Conservation (phyloP, 2,113 vertebrate species). For the Parus major region DNA sequence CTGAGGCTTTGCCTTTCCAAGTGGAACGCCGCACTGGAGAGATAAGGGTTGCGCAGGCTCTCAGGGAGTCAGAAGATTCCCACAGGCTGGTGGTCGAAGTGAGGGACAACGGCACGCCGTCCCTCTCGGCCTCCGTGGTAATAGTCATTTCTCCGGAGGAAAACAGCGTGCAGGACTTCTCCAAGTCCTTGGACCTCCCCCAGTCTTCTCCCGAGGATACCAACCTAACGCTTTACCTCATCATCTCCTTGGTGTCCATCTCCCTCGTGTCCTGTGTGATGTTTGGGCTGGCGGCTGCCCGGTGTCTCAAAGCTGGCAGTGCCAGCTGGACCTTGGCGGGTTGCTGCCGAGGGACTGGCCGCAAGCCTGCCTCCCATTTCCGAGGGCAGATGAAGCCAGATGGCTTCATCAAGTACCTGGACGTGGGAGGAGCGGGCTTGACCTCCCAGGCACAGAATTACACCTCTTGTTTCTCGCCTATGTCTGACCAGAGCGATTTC, state of each 20-base stretch:
- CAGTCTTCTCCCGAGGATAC: slow-evolving; percentile 72
- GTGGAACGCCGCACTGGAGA: slow-evolving; percentile 84
- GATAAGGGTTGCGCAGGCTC: slow-evolving; percentile 78
- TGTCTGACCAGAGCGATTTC: slow-evolving; percentile 89
- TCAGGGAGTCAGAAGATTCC: slow-evolving; percentile 73
- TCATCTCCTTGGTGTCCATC: slow-evolving; percentile 84
- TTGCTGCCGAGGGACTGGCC: slow-evolving; percentile 77
- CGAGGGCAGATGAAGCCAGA: slow-evolving; percentile 86
- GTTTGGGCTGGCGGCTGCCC: slow-evolving; percentile 76
- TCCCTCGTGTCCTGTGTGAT: slow-evolving; percentile 82
- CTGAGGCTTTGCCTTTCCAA: slow-evolving; percentile 79
- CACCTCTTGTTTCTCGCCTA: slow-evolving; percentile 84
- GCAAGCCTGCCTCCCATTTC: slow-evolving; percentile 81
- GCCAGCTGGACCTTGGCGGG: slow-evolving; percentile 62
- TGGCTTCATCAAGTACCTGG: slow-evolving; percentile 89
- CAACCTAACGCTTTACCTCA: slow-evolving; percentile 83
- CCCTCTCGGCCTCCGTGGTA: slow-evolving; percentile 76
- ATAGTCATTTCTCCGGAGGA: slow-evolving; percentile 81
- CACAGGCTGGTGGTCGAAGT: slow-evolving; percentile 81
- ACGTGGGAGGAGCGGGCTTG: slow-evolving; percentile 82
- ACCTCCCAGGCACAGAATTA: slow-evolving; percentile 82
- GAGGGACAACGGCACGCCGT: slow-evolving; percentile 82
- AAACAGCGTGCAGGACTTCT: slow-evolving; percentile 64
- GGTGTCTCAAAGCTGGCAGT: slow-evolving; percentile 74
- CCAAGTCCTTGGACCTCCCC: slow-evolving; percentile 69